phyloP scores from a whole-genome alignment of 2,797 vertebrate species.

The Scolopax bukidnonensis region DNA sequence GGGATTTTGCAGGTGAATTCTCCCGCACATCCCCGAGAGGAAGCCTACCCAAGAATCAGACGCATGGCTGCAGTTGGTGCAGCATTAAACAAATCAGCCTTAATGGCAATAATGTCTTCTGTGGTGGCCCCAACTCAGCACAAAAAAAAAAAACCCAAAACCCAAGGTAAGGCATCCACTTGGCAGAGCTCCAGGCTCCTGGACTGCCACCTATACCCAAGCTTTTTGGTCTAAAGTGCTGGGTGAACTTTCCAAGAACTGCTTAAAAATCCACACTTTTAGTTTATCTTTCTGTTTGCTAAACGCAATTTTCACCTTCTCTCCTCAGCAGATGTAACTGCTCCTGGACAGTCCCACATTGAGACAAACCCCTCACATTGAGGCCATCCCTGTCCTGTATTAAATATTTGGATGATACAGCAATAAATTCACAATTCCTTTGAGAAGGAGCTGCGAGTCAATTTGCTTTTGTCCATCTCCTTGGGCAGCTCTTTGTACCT shows the following conservation, averaged over 20 bases:
- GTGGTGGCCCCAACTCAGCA: background rate
- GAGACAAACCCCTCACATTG: background rate
- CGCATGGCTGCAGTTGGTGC: rapidly evolving
- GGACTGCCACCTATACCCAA: rapidly evolving
- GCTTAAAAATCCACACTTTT: background rate
- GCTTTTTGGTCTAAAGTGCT: background rate
- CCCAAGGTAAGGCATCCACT: rapidly evolving
- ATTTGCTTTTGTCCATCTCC: background rate
- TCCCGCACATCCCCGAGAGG: rapidly evolving
- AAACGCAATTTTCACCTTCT: rapidly evolving
- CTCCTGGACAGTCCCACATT: rapidly evolving
- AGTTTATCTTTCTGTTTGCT: background rate
- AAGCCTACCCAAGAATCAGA: background rate
- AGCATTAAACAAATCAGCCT: rapidly evolving
- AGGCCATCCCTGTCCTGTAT: rapidly evolving
- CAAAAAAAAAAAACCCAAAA: too few relatives aligned
- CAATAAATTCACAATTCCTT: background rate
- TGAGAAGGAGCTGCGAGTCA: background rate
- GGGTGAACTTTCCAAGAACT: background rate
- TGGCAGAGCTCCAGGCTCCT: background rate
- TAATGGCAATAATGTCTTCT: rapidly evolving
- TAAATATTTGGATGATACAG: rapidly evolving
- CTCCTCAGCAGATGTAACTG: background rate
- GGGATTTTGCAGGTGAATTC: background rate
- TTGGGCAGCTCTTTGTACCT: background rate